These are phyloP conservation scores for Molanna angustata DNA, from an alignment of 2,888 invertebrate genomes.

Conservation along the genomic window DNA sequence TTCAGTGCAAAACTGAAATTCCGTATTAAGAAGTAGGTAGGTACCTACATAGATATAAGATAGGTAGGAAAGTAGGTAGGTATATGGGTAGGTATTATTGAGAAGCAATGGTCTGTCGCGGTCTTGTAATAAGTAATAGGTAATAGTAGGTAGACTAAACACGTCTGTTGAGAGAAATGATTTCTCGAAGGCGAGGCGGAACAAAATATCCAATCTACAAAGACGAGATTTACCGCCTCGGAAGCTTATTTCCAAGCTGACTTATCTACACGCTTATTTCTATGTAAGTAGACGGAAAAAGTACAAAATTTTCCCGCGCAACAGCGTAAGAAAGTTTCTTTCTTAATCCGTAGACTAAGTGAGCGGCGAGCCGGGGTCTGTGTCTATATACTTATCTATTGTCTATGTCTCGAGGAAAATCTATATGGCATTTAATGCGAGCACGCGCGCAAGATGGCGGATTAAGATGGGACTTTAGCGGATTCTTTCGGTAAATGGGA, in stretches of 20 bases:
- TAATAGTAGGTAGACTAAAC: too few relatives aligned
- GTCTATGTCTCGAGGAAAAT: conserved; percentile 28
- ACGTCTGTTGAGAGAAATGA: too few relatives aligned
- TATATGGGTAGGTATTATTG: too few relatives aligned
- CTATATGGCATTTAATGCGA: conserved; percentile 31
- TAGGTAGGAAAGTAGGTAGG: too few relatives aligned
- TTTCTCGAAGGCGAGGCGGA: too few relatives aligned
- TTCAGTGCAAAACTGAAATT: too few relatives aligned
- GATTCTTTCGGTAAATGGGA: conserved; percentile 34
- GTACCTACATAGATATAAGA: too few relatives aligned
- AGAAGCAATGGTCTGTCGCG: too few relatives aligned
- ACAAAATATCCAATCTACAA: too few relatives aligned
- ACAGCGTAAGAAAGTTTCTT: conserved; percentile 30
- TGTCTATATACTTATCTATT: conserved; percentile 14
- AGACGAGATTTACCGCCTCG: conserved; percentile 30
- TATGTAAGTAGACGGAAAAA: conserved; percentile 31
- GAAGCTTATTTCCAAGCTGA: conserved; percentile 29
- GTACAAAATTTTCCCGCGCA: conserved; percentile 28
- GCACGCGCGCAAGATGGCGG: conserved; percentile 33
- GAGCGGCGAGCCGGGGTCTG: conserved; percentile 5
- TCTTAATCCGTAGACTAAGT: conserved; percentile 32
- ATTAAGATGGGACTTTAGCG: conserved; percentile 33
- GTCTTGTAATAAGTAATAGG: too few relatives aligned
- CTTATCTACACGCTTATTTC: conserved; percentile 31
- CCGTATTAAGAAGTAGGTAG: too few relatives aligned